Evolutionary conservation across 1,140 invertebrate species (phyloP).

Genomic region (Drosophila prosaltans): DNA sequence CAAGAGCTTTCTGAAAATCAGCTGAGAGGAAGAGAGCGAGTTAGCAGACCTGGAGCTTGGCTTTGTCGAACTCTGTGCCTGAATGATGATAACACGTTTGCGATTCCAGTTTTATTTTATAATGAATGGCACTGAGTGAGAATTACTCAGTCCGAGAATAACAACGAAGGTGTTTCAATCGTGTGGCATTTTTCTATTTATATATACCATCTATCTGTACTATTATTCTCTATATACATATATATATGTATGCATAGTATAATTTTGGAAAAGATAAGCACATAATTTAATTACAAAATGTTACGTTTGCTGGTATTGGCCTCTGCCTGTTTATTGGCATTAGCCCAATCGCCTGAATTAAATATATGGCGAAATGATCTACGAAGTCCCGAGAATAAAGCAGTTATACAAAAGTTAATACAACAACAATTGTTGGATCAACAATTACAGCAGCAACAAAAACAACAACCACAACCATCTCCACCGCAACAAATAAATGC

Average conservation of each 20-base stretch:
- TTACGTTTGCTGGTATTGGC: slow-evolving; percentile 42
- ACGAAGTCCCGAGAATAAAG: slow-evolving; percentile 34
- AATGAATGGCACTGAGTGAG: slow-evolving; percentile 35
- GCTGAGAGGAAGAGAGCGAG: slow-evolving; percentile 17
- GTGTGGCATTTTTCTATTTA: slow-evolving; percentile 8
- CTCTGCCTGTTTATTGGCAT: slow-evolving; percentile 36
- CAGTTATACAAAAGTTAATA: neutral
- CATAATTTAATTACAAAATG: slow-evolving; percentile 50
- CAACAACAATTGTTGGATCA: slow-evolving; percentile 4
- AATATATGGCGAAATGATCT: slow-evolving; percentile 32
- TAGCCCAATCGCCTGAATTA: slow-evolving; percentile 21
- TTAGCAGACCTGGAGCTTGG: slow-evolving; percentile 8
- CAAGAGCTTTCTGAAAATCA: slow-evolving; percentile 19
- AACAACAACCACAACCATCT: neutral
- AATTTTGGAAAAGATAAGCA: slow-evolving; percentile 46
- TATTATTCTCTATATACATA: neutral
- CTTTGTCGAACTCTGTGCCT: slow-evolving; percentile 19
- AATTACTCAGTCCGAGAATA: slow-evolving; percentile 47
- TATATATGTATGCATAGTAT: slow-evolving; percentile 24
- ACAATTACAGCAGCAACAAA: neutral
- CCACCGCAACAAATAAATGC: neutral
- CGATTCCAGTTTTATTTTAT: slow-evolving; percentile 63
- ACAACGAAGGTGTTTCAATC: slow-evolving; percentile 21
- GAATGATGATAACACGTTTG: slow-evolving; percentile 63
- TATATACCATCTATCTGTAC: slow-evolving; percentile 1